A percentile compares a stretch with the other conserved stretches of the same genome.
phyloP scores from a whole-genome alignment of 1,140 invertebrate species.

The Aphelenchoides besseyi region DNA sequence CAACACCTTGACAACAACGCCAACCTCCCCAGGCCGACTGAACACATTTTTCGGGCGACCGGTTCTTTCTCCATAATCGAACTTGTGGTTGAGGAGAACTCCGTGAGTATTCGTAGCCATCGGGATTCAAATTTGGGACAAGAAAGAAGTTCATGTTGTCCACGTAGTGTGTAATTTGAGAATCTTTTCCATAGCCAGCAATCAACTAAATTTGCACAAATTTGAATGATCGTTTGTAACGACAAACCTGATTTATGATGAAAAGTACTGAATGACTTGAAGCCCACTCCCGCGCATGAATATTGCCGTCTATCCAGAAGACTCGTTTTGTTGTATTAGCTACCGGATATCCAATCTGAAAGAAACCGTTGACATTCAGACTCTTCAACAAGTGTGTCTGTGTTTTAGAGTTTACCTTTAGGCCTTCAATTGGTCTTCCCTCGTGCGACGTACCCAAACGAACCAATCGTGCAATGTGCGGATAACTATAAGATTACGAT shows the following conservation, averaged over 20 bases:
- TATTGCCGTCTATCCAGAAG: slow-evolving; percentile 62
- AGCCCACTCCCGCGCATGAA: slow-evolving; percentile 61
- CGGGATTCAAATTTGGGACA: slow-evolving; percentile 72
- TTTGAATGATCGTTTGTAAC: slow-evolving; percentile 3
- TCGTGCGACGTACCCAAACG: slow-evolving; percentile 57
- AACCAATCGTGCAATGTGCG: slow-evolving; percentile 53
- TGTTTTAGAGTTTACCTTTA: slow-evolving; percentile 41
- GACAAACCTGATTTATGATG: slow-evolving; percentile 55
- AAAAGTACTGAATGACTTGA: slow-evolving; percentile 62
- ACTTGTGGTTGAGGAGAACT: slow-evolving; percentile 47
- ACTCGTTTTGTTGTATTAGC: slow-evolving; percentile 46
- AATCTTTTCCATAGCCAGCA: slow-evolving; percentile 60
- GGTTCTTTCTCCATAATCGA: slow-evolving; percentile 60
- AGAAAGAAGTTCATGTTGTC: slow-evolving; percentile 67
- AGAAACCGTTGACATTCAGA: background rate
- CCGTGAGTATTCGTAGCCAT: slow-evolving; percentile 51
- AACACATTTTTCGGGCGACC: slow-evolving; percentile 58
- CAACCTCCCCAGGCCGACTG: slow-evolving; percentile 51
- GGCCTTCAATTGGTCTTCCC: slow-evolving; percentile 60
- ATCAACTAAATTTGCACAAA: slow-evolving; percentile 41
- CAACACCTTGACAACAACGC: slow-evolving; percentile 59
- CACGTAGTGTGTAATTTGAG: slow-evolving; percentile 57
- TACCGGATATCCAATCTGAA: slow-evolving; percentile 55
- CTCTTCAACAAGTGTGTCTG: no score
- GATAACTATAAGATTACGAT: slow-evolving; percentile 49